Base-by-base conservation (phyloP, 92 coral and sea anemone genomes). In the Diadumene lineata region DNA sequence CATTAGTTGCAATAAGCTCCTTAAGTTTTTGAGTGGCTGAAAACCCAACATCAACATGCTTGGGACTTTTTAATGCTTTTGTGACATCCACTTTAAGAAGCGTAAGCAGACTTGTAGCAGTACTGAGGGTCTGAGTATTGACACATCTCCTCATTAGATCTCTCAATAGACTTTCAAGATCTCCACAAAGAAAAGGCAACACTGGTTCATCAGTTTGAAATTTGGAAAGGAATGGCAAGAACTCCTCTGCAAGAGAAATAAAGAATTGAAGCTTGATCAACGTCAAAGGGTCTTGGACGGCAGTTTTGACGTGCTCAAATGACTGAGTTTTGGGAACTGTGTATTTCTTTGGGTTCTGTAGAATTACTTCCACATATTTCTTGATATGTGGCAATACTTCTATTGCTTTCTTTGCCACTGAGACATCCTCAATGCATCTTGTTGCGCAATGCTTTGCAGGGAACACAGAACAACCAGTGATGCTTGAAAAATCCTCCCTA, bases 321-420 rank as follows among this genome's bases (percentile, higher is more conserved):
- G 89, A 86, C 77, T 80, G 93, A 73, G 84, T 80, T 76, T 88
- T 81, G 74, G 93, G 89, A 55, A 73, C 89, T 57, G 93, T 84
- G 50, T 81, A 80, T 61, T 82, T 44, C 34, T 79, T 56, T 55
- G 71, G 69, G 43, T 83, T 81, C 62, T 87, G 85, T n/a, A n/a
- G n/a, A n/a, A n/a, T n/a, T n/a, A n/a, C n/a, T 34, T 75, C 60
- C 61, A 89, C 79, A 66, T 88, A 88, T 74, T 88, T 83, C 75
- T 63, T 80, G 19, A 88, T 58, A 56, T 28, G 65, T 69, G 86
- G 72, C 34, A 84, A 75, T 30, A 84, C 80, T 62, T 81, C 79
- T 74, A 84, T 73, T 56, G 93, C 84, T 79, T 84, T 84, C 21
- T 67, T 82, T 44, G 86, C 86, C 75, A 75, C 89, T 60, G 78